Evolutionary conservation across 2,888 invertebrate species (phyloP).

Genomic region (Epicampocera succincta): DNA sequence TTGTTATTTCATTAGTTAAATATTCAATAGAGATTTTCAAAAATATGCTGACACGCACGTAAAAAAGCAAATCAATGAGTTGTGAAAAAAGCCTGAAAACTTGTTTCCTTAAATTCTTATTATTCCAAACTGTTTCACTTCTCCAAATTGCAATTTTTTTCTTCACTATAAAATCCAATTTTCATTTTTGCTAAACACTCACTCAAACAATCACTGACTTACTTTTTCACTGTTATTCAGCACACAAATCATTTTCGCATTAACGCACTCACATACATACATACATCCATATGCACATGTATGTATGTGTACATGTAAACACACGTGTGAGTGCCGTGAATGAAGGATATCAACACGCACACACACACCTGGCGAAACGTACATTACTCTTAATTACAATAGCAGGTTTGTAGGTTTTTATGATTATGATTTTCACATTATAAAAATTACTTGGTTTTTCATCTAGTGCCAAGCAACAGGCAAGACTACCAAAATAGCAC

Average conservation of each 20-base stretch:
- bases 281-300: neutral
- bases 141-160: constrained; percentile 32
- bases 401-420: constrained; percentile 61
- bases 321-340: no score
- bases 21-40: neutral
- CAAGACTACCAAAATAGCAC: no score
- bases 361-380: neutral
- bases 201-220: neutral
- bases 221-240: neutral
- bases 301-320: neutral
- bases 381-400: constrained; percentile 59
- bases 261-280: neutral
- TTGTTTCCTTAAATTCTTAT: constrained; percentile 22
- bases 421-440: constrained; percentile 61
- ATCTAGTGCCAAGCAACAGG: neutral
- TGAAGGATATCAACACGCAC: neutral
- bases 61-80: no score
- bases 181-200: constrained; percentile 33
- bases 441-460: constrained; percentile 52
- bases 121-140: constrained; percentile 34
- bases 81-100: neutral
- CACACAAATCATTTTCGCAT: constrained; percentile 22
- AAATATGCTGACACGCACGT: no score
- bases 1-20: constrained; percentile 1
- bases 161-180: constrained; percentile 43